Evolutionary conservation across 1,140 invertebrate species (phyloP), one percentile per base, ranked within the genome.

Genomic region (Ooceraea biroi): DNA sequence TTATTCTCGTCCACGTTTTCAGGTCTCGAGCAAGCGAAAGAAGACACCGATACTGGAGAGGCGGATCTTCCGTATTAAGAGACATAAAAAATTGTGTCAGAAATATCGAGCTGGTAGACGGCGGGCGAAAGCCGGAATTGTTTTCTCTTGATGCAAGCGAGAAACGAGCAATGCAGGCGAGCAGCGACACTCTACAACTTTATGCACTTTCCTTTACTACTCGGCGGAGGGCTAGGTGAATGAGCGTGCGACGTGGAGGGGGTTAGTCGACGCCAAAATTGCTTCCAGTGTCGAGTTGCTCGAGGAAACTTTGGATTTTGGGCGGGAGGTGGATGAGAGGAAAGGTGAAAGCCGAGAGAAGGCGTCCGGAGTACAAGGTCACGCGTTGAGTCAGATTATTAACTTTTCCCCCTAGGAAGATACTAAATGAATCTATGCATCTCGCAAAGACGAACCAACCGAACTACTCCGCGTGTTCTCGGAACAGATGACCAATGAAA

Each of bases 361-460:
- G 89, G 85, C 92, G 88, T 88, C 7, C 91, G 82, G 90, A 92
- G 92, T 93, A 92, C 94, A 94, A 94, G 94, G 93, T 94, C 93
- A 94, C 92, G 92, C 93, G 93, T 91, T 92, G 88, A 89, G 88
- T 93, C 91, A 93, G 93, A 94, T 94, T 94, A 94, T 93, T 92
- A 94, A 94, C 94, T 94, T 94, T 94, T 92, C 89, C 91, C 83
- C 83, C 72, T 80, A 80, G 80, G 90, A 90, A 7, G 91, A 91
- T 89, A 55, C 69, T 73, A 61, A 68, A 85, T 63, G 76, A 78
- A 78, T 78, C 76, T 57, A 80, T 80, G 76, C 65, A 69, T 30
- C 65, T 71, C 76, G 36, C 76, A n/a, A 69, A 80, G 65, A 69
- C 25, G 65, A 71, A 30, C 8, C 50, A 3, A 30, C 17, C 14